Evolutionary conservation across 1,140 invertebrate genomes (phyloP), one percentile per base, ranked within the genome.

Genomic region (Leptinotarsa texana): DNA sequence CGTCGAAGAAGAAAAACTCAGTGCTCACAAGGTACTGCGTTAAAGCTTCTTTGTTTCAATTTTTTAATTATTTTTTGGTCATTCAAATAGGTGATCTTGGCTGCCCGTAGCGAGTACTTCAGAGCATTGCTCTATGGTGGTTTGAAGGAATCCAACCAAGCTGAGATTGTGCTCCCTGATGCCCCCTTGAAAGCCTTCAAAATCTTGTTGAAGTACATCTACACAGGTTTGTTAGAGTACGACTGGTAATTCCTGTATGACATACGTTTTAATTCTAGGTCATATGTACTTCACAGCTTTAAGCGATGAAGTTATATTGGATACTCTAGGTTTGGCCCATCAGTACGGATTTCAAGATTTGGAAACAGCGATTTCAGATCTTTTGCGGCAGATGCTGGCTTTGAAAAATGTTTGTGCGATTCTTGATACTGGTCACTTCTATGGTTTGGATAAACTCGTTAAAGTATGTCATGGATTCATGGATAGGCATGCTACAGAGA

Each of bases 341-440:
- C 93, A 97, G 81, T 99, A 98, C 88, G 96, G 96, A 49, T 98
- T 99, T 88, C 89, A 91, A 77, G 95, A 98, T 83, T 86, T 99
- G 68, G 96, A 98, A 88, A 86, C 90, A 11, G 91, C 96, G 15
- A 95, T 99, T 75, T 98, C 95, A 1, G 95, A 98, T 82, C 98
- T 97, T 87, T 86, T 99, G 75, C 92, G 93, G 77, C 94, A 96
- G 83, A 93, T 95, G 80, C 87, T 99, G 18, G 93, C 92, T 67
- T 89, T 95, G 65, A 90, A 90, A 80, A 99, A 99, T 87, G 94
- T 98, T 1, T 98, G 96, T 87, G 89, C 94, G 5, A 96, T 99
- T 79, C 93, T 97, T 24, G 96, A 98, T 85, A 93, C 95, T 17
- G 96, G 96, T 13, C 90, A 89, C 62, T 78, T 91, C 4, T 92